Evolutionary conservation across 1,140 invertebrate species (phyloP).

Genomic region (Drosophila kurseongensis): DNA sequence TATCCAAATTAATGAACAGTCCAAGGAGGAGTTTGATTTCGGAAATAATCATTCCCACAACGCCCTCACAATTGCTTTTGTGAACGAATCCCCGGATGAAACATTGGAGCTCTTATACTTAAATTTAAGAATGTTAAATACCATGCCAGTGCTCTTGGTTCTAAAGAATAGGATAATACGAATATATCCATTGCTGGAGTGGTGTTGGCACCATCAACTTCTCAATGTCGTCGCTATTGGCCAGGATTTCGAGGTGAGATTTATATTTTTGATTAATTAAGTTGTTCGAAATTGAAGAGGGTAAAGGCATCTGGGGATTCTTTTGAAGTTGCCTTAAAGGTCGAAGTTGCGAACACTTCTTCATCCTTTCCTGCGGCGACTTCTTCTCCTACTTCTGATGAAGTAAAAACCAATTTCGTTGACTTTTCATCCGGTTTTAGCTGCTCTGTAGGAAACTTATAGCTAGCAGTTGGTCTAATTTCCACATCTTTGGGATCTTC

Average conservation of each 20-base stretch:
- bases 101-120: conserved; percentile 26
- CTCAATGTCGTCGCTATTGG: conserved; percentile 59
- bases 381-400: no score
- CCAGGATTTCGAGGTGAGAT: conserved; percentile 55
- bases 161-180: not conserved
- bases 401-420: not conserved
- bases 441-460: not conserved
- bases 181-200: conserved; percentile 30
- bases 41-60: conserved; percentile 18
- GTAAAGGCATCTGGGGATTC: not conserved
- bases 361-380: not conserved
- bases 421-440: no score
- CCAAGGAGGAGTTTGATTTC: not conserved
- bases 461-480: not conserved
- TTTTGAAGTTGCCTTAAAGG: not conserved
- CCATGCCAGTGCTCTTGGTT: conserved; percentile 43
- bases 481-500: not conserved
- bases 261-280: not conserved
- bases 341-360: not conserved
- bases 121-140: conserved; percentile 39
- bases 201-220: conserved; percentile 57
- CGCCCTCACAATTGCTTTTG: conserved; percentile 39
- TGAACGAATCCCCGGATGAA: conserved; percentile 9
- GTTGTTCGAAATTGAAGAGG: not conserved
- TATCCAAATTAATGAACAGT: conserved; percentile 26